Percentiles rank a stretch among this genome's conserved stretches.
phyloP scores from a whole-genome alignment of 2,888 invertebrate species.

The Xestoiulus laeticollis region DNA sequence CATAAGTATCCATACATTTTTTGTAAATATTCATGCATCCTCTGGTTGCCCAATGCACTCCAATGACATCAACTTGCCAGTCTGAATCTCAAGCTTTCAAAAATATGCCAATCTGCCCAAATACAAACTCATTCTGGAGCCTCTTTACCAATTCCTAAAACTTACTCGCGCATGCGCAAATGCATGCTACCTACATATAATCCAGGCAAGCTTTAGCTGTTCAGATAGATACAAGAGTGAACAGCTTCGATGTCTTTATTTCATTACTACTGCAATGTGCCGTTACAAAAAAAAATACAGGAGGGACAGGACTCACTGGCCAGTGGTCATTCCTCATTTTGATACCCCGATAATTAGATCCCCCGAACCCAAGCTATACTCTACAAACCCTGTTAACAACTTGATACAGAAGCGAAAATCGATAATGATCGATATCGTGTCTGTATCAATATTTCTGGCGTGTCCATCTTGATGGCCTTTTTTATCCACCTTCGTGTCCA shows the following conservation, averaged over 20 bases:
- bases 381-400: background rate
- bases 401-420: slow-evolving; percentile 11
- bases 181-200: too few relatives aligned
- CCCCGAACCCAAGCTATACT: background rate
- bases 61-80: too few relatives aligned
- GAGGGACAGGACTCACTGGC: background rate
- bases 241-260: background rate
- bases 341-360: slow-evolving; percentile 1
- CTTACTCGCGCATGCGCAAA: too few relatives aligned
- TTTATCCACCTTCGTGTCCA: background rate
- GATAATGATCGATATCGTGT: slow-evolving; percentile 6
- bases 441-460: slow-evolving; percentile 26
- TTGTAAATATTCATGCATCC: too few relatives aligned
- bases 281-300: background rate
- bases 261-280: background rate
- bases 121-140: too few relatives aligned
- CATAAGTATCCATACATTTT: too few relatives aligned
- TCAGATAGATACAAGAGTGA: too few relatives aligned
- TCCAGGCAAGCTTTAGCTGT: too few relatives aligned
- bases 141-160: too few relatives aligned
- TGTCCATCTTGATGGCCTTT: slow-evolving; percentile 12
- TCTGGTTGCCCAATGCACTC: too few relatives aligned
- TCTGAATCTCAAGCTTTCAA: too few relatives aligned
- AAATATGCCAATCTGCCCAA: too few relatives aligned
- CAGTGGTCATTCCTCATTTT: slow-evolving; percentile 20